Base-by-base conservation (phyloP, 2,797 vertebrate species). In the Vireo griseus region DNA sequence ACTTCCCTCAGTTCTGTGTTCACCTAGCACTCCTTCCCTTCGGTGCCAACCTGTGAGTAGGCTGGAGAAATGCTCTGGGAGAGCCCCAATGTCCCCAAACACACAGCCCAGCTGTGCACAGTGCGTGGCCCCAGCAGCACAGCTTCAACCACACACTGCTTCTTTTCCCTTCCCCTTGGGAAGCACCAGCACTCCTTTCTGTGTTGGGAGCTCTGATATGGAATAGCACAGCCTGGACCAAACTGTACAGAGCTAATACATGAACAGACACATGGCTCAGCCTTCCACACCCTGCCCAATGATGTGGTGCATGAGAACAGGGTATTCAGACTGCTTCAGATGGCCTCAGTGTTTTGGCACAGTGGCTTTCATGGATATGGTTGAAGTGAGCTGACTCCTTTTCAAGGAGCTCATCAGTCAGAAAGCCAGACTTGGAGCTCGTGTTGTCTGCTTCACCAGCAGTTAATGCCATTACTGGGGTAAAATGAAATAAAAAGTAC, bases 391-490 rank as follows among this genome's bases (percentile, higher is more conserved):
- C 44, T 91, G 82, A 50, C 68, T 78, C 35, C 61, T 74, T 65
- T 86, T 88, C 58, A 71, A 91, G 92, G 54, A 95, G 10, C 67
- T 77, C 14, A 2, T 58, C 74, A 84, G 48, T 44, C 72, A 83
- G 52, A 72, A 82, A 77, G 37, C 48, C 92, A 94, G 47, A 88
- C 37, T 82, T 96, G 85, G 75, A 88, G 66, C 58, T 95, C 26
- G 4, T 37, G 29, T 21, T 68, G 65, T 85, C 81, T 91, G 68
- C 72, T 88, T 73, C 68, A 50, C 57, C 92, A 93, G 91, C 68
- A 90, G 87, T 66, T 94, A 75, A 55, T 93, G 76, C 92, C 89
- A 81, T 78, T 94, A 75, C 44, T 69, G 45, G 65, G 75, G 86
- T 45, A 75, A 89, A 91, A 86, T 28, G 51, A 45, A 91, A 80